Evolutionary conservation across 2,888 invertebrate genomes (phyloP), one percentile per base, ranked within the genome.

Genomic region (Hirtodrosophila duncani): DNA sequence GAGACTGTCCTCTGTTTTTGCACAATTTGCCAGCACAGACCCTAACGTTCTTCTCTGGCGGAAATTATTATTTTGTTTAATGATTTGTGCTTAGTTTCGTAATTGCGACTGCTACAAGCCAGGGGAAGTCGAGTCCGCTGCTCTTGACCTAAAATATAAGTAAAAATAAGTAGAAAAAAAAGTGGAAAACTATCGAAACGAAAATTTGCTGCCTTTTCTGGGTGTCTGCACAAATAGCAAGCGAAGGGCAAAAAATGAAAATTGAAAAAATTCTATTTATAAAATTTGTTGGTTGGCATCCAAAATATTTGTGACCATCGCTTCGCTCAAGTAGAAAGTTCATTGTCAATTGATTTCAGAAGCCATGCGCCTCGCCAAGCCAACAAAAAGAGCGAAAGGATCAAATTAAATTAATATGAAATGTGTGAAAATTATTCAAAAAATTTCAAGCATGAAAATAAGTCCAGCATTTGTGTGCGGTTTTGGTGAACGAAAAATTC

Each of bases 51-150:
- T 60, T 43, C 56, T 64, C 58, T 66, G 69, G 74, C 67, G 72
- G 80, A 79, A 81, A 79, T 79, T 82, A 79, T 82, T 79, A 80
- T 79, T 79, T 74, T 79, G 79, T 71, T 82, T 78, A 82, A 79
- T 79, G 79, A 79, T 82, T 79, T 82, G 82, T 75, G 75, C 74
- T 72, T 70, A 56, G 69, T 69, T 74, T 69, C 57, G 81, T 78
- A 75, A 75, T 75, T 75, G 81, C 52, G 67, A 59, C 59, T 49
- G 52, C 26, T 48, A 17, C 18, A 23, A 23, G 29, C 36, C 34
- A 46, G 24, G 34, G 31, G 10, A 26, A 6, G 9, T 7, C 14
- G 0, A 30, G 20, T 7, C 26, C n/a, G 3, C 11, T 26, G 17
- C 8, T 24, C 34, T 45, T 48, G 23, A 16, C 36, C 9, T 23